A percentile compares a stretch with the other conserved stretches of the same genome.
Evolutionary conservation across 1,140 invertebrate species (phyloP).

Genomic region (Meloidogyne exigua): DNA sequence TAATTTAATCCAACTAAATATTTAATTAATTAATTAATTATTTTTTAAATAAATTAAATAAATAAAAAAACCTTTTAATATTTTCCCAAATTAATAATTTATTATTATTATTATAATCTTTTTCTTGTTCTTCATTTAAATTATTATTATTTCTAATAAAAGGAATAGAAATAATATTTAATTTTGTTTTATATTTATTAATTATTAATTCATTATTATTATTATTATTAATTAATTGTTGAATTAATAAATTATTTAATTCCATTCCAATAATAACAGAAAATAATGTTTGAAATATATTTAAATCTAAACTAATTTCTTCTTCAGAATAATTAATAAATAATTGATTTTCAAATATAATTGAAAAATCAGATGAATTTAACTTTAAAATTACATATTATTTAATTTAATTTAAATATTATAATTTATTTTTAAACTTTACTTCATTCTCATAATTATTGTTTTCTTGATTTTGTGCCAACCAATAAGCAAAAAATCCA

Average conservation of each 20-base stretch:
- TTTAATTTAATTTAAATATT: not conserved
- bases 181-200: slow-evolving; percentile 10
- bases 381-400: not conserved
- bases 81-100: not conserved
- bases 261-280: slow-evolving; percentile 14
- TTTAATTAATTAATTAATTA: not conserved
- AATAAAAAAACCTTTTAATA: not conserved
- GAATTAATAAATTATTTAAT: not conserved
- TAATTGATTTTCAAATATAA: slow-evolving; percentile 17
- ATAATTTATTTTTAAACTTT: not conserved
- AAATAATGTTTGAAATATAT: slow-evolving; percentile 16
- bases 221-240: not conserved
- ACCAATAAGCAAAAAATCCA: slow-evolving; percentile 23
- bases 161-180: slow-evolving; percentile 3
- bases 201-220: slow-evolving; percentile 11
- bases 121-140: not conserved
- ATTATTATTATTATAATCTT: not conserved
- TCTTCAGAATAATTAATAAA: slow-evolving; percentile 10
- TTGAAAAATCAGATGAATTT: not conserved
- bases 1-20: slow-evolving; percentile 16
- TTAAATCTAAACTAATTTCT: slow-evolving; percentile 8
- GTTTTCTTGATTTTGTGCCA: not conserved
- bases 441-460: not conserved
- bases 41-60: too few species aligned
- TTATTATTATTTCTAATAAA: not conserved